These are phyloP conservation scores for Vulpes vulpes DNA, from an alignment of 2,113 vertebrate genomes.

Conservation along the genomic window DNA sequence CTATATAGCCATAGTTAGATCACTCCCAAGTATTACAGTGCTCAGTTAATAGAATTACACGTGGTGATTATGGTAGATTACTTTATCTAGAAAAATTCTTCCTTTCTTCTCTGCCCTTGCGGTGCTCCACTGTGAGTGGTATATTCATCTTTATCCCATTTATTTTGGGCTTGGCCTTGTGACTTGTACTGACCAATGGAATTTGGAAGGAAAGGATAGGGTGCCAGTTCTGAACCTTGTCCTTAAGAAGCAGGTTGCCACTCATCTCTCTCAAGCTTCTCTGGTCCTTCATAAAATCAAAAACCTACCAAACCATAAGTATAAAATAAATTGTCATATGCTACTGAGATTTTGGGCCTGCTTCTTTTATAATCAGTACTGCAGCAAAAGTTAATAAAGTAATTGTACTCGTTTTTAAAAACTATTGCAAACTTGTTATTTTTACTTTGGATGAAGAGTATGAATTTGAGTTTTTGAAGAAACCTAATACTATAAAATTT, in stretches of 20 bases:
- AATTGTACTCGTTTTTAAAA: not conserved
- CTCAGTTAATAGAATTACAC: constrained; percentile 49
- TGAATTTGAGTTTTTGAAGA: constrained; percentile 31
- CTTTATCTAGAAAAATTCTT: not conserved
- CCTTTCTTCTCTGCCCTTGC: not conserved
- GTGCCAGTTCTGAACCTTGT: not conserved
- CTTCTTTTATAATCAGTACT: not conserved
- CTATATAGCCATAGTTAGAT: not conserved
- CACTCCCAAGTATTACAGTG: not conserved
- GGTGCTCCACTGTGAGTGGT: not conserved
- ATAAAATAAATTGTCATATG: not conserved
- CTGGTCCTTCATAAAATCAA: not conserved
- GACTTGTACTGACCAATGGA: not conserved
- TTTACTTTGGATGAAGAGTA: constrained; percentile 53
- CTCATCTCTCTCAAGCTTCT: not conserved
- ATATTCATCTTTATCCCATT: not conserved
- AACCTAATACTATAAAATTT: not conserved
- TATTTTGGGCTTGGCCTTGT: not conserved
- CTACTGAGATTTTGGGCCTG: not conserved
- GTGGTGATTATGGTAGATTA: constrained; percentile 44
- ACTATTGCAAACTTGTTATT: not conserved
- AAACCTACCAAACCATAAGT: not conserved
- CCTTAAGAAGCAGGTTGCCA: not conserved
- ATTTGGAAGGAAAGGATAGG: not conserved
- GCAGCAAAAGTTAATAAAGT: not conserved